phyloP scores from a whole-genome alignment of 2,113 vertebrate genomes.

The Brachyistius frenatus region DNA sequence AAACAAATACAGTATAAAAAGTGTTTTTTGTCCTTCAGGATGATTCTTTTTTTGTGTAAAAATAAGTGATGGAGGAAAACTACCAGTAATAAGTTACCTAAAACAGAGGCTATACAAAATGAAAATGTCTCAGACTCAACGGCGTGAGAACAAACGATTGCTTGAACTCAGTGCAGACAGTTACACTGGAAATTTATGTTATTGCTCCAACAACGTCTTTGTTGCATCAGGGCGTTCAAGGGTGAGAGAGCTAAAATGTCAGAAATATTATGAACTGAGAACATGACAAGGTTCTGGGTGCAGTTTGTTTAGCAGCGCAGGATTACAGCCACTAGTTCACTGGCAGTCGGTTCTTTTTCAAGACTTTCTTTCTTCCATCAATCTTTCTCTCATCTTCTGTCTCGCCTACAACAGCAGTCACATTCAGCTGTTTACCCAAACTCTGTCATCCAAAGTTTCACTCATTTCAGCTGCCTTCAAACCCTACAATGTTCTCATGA shows the following conservation, averaged over 20 bases:
- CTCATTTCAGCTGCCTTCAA: not conserved
- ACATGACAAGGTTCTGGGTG: constrained; percentile 17
- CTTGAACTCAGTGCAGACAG: constrained; percentile 30
- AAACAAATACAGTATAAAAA: too few relatives aligned
- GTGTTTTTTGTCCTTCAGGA: too few relatives aligned
- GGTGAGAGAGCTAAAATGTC: constrained; percentile 41
- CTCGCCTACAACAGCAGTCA: not conserved
- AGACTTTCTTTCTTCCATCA: not conserved
- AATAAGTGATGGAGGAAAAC: not conserved
- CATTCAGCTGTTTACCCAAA: not conserved
- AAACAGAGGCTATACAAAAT: constrained; percentile 3
- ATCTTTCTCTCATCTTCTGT: constrained; percentile 7
- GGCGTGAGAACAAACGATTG: constrained; percentile 18
- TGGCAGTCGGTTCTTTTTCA: not conserved
- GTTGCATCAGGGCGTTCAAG: constrained; percentile 53
- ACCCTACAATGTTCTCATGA: not conserved
- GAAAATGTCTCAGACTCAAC: constrained; percentile 26
- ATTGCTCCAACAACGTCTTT: constrained; percentile 50
- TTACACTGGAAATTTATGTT: constrained; percentile 21
- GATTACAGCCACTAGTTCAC: not conserved
- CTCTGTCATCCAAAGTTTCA: not conserved
- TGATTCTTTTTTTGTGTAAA: too few relatives aligned
- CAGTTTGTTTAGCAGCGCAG: constrained; percentile 19
- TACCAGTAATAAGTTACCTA: not conserved
- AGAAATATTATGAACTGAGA: constrained; percentile 19